A percentile compares a stretch with the other conserved stretches of the same genome.
phyloP scores from a whole-genome alignment of 64 coral and sea anemone genomes.

The Dendrophyllia cribrosa region DNA sequence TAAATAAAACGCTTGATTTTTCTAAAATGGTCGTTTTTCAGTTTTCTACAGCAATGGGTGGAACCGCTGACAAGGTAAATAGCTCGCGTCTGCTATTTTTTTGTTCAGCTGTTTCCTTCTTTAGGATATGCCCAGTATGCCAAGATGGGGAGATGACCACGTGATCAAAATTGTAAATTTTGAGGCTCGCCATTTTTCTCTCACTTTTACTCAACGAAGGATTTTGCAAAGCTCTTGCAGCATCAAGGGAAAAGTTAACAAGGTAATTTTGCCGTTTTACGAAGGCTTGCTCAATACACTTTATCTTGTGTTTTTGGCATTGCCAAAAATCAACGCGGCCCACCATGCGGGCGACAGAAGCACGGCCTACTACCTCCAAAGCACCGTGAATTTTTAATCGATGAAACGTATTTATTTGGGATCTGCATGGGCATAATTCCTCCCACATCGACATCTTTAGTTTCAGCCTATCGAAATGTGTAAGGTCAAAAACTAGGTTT shows the following conservation, averaged over 20 bases:
- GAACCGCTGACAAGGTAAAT: constrained; percentile 19
- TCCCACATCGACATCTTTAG: too few relatives aligned
- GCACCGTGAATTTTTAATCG: constrained; percentile 47
- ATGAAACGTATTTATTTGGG: neutral
- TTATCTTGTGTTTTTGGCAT: neutral
- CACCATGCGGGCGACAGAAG: neutral
- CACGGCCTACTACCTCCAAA: neutral
- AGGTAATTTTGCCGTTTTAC: neutral
- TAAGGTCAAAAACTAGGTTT: neutral
- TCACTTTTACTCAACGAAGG: constrained; percentile 11
- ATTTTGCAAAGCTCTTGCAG: constrained; percentile 40
- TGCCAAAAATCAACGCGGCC: neutral
- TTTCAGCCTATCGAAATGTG: neutral
- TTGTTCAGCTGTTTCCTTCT: neutral
- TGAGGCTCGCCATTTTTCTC: constrained; percentile 57
- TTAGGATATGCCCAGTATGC: neutral
- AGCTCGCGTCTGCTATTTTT: neutral
- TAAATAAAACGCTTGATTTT: neutral
- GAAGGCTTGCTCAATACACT: neutral
- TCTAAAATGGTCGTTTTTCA: neutral
- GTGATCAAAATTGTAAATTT: constrained; percentile 66
- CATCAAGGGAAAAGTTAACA: neutral
- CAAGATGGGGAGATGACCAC: neutral
- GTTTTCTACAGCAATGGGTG: neutral
- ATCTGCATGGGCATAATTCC: constrained; percentile 6